These are phyloP conservation scores for Wasmannia auropunctata DNA, from an alignment of 1,140 invertebrate species.

Conservation along the genomic window DNA sequence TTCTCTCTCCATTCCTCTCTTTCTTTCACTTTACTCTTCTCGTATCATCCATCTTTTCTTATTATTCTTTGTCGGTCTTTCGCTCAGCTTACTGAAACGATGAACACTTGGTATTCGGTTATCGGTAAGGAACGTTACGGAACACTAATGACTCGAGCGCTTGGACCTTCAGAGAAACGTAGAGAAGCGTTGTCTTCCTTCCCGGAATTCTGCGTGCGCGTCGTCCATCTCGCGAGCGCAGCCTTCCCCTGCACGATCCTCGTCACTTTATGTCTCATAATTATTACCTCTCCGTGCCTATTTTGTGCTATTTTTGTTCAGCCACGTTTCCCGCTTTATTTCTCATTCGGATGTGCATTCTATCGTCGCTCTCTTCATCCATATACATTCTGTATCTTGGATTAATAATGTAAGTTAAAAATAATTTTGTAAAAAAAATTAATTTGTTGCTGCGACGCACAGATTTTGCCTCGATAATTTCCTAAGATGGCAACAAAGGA, in stretches of 20 bases:
- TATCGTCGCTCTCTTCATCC: not conserved
- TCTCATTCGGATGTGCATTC: not conserved
- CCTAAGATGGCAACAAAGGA: not conserved
- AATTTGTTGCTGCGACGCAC: not conserved
- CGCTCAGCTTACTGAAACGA: conserved; percentile 61
- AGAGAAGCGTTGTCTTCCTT: conserved; percentile 67
- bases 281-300: conserved; percentile 80
- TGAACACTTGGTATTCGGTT: conserved; percentile 69
- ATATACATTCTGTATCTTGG: not conserved
- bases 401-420: not conserved
- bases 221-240: conserved; percentile 58
- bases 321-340: conserved; percentile 9
- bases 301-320: conserved; percentile 64
- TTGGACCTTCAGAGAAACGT: conserved; percentile 71
- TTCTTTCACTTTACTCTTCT: not conserved
- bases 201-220: conserved; percentile 69
- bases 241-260: conserved; percentile 62
- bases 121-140: conserved; percentile 59
- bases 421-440: not conserved
- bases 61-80: conserved; percentile 15
- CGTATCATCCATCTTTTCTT: conserved; percentile 5
- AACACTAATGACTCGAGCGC: conserved; percentile 58
- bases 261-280: conserved; percentile 85
- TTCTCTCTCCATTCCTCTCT: not conserved
- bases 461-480: conserved; percentile 17